Evolutionary conservation across 2,113 vertebrate genomes (phyloP), one percentile per base, ranked within the genome.

Genomic region (Serilophus lunatus): DNA sequence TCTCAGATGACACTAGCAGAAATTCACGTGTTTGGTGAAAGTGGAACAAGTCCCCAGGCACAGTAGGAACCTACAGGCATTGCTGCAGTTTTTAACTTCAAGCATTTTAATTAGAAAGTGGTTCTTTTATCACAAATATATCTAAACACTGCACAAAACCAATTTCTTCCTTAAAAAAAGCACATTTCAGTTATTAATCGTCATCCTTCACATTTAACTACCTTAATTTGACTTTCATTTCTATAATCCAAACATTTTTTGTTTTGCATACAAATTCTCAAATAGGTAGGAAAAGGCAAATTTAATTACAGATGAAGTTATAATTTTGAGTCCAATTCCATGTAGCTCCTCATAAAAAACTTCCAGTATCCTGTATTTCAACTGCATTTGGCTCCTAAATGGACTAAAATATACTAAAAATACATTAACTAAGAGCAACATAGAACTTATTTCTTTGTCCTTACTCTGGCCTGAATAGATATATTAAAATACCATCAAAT

Each of bases 401-500:
- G 74, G 75, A 24, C 45, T 22, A 47, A 47, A 47, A 16, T 71
- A 12, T 53, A 44, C 49, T 60, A 54, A 35, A 86, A 84, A 53
- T 44, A 54, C 4, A 16, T 77, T 75, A 78, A 70, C 71, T 50
- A 54, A 63, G 23, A 80, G 29, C 15, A 77, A 31, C 31, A 51
- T 20, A 44, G 49, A 72, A 87, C 88, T 92, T 84, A 17, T 51
- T 86, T 60, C 35, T 83, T 84, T 83, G 20, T 82, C 66, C 94
- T 83, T 86, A 82, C 57, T 50, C 18, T 9, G 63, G 25, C 66
- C 35, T 42, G 56, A 69, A 80, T 69, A 70, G 60, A 79, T 81
- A 33, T 81, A 95, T 95, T 86, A 93, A 94, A 96, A 93, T 75
- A 78, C 33, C 38, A 77, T 7, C 35, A 82, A 72, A 95, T 85